These are phyloP conservation scores for Dolichotis patagonum DNA, from an alignment of 2,113 vertebrate species.

Conservation along the genomic window DNA sequence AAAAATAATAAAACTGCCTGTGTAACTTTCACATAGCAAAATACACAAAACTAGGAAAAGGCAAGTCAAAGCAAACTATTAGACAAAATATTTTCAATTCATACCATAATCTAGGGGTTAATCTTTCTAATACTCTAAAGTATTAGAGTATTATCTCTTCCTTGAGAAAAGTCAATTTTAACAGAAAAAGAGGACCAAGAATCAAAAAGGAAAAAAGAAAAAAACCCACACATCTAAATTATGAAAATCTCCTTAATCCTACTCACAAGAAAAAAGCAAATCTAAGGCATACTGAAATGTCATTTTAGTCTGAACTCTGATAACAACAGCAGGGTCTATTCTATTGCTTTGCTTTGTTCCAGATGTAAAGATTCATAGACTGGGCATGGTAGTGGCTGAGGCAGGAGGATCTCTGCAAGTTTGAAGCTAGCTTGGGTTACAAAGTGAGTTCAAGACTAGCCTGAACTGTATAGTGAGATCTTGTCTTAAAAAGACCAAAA, in stretches of 20 bases:
- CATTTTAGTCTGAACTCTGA: not conserved
- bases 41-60: not conserved
- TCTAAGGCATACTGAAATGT: not conserved
- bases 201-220: not conserved
- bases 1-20: not conserved
- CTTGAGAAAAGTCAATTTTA: not conserved
- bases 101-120: not conserved
- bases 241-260: not conserved
- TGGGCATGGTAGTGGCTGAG: not conserved
- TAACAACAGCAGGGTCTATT: not conserved
- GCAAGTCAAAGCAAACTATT: not conserved
- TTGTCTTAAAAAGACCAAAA: not conserved
- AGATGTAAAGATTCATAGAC: not conserved
- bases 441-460: too few relatives aligned
- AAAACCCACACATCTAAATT: not conserved
- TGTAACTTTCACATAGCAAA: not conserved
- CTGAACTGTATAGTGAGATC: too few relatives aligned
- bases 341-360: not conserved
- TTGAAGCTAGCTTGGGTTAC: too few relatives aligned
- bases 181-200: not conserved
- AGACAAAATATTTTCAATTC: not conserved
- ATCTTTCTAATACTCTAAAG: not conserved
- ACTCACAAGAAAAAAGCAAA: not conserved
- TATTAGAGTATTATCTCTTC: too few relatives aligned
- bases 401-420: not conserved